A percentile compares a stretch with the other conserved stretches of the same genome.
Evolutionary conservation across 1,140 invertebrate species (phyloP).

Genomic region (Ditylenchus dipsaci): DNA sequence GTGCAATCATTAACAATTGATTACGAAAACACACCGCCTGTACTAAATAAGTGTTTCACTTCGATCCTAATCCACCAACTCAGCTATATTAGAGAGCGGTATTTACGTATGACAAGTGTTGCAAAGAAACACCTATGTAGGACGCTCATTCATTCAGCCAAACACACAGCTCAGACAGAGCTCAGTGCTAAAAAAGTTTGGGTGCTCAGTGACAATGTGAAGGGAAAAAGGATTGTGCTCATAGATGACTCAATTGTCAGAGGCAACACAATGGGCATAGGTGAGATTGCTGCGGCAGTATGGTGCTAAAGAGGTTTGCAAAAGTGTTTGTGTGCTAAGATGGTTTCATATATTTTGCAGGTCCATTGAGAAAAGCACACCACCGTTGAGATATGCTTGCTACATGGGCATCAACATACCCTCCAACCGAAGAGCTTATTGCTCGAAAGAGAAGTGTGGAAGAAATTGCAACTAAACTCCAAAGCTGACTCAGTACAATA

Average conservation of each 20-base stretch:
- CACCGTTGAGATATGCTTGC: conserved; percentile 87
- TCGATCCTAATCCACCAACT: conserved; percentile 3
- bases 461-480: conserved; percentile 60
- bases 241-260: conserved; percentile 96
- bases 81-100: conserved; percentile 67
- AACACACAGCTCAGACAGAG: conserved; percentile 80
- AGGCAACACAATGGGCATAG: conserved; percentile 92
- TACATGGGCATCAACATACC: conserved; percentile 99
- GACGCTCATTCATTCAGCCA: conserved; percentile 93
- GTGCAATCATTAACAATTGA: too few species aligned
- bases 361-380: conserved; percentile 93
- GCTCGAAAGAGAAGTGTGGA: conserved; percentile 34
- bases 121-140: conserved; percentile 92
- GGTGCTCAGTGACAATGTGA: conserved; percentile 85
- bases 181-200: conserved; percentile 93
- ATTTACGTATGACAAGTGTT: conserved; percentile 88
- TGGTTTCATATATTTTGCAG: conserved; percentile 59
- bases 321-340: too few species aligned
- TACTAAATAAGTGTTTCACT: too few species aligned
- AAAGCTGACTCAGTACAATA: conserved; percentile 86
- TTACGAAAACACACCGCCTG: too few species aligned
- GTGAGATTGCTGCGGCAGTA: conserved; percentile 84
- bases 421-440: conserved; percentile 88
- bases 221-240: conserved; percentile 78
- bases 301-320: conserved; percentile 78